These are phyloP conservation scores for Abscondita cerata DNA, from an alignment of 2,888 invertebrate genomes.

Conservation along the genomic window DNA sequence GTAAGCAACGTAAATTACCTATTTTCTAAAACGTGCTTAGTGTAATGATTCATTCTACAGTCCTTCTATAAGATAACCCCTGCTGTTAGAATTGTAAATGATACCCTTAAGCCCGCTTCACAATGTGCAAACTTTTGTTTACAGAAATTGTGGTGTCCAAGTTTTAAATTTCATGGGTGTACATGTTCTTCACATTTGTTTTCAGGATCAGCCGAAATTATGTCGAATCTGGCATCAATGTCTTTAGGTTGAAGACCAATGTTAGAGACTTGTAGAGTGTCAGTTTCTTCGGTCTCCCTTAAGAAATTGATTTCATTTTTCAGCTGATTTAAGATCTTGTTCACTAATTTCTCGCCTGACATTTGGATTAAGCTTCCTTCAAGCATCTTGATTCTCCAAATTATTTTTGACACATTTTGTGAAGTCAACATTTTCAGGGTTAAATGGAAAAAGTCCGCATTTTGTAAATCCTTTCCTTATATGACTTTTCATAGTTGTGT, in stretches of 20 bases:
- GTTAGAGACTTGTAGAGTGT: neutral
- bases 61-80: no score
- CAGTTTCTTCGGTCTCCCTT: neutral
- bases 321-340: neutral
- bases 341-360: neutral
- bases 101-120: no score
- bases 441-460: neutral
- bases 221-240: neutral
- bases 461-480: neutral
- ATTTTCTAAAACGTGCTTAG: no score
- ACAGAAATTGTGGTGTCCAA: no score
- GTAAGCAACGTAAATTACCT: no score
- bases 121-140: no score
- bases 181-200: neutral
- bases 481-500: neutral
- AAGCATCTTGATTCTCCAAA: neutral
- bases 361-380: neutral
- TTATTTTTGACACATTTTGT: no score
- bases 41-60: no score
- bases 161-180: no score
- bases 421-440: neutral
- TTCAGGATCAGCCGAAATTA: neutral
- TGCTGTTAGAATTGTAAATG: no score
- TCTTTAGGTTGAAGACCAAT: neutral
- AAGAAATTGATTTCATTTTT: slow-evolving; percentile 4